Base-by-base conservation (phyloP, 2,888 invertebrate genomes). In the Eupithecia subumbrata region DNA sequence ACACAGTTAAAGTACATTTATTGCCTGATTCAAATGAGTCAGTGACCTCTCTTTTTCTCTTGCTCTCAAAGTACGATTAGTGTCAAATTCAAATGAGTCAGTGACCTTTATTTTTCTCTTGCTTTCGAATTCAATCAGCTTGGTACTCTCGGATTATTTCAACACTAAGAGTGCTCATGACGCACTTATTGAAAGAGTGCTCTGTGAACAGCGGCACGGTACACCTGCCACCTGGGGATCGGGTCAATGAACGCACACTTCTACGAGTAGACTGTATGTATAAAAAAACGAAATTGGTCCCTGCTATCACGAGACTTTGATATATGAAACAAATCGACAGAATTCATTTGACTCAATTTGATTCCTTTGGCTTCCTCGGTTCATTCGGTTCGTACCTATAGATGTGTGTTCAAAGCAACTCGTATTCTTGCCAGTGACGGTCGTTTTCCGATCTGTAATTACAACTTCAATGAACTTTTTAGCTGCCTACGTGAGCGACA, bases 401-500 rank as follows among this genome's bases (percentile, higher is more conserved):
- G 4, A 22, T n/a, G 22, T 56, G 56, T 9, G 52, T n/a, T n/a
- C n/a, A 52, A 52, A 52, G 22, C n/a, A 18, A 48, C 14, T 48
- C 16, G 18, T 48, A 18, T 14, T 43, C 14, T 43, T 0, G 37
- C 0, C 5, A 37, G 37, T 52, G n/a, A 52, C 52, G 52, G n/a
- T n/a, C 52, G 52, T 52, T 52, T 52, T 52, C 52, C 7, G n/a
- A 56, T n/a, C n/a, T 52, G n/a, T 52, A 52, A 52, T 60, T 69
- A 66, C 66, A 66, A 37, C 67, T 40, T n/a, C n/a, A 67, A 43
- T 22, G 11, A 67, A 40, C 67, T 67, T 67, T 37, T 67, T 22
- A 48, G 73, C 37, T 48, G 52, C 25, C 81, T 83, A 81, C 82
- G 78, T 76, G 73, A 79, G 78, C 77, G 78, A 74, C 78, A 75